Conservation (phyloP, 2,888 invertebrate genomes). For the Dione vanillae region DNA sequence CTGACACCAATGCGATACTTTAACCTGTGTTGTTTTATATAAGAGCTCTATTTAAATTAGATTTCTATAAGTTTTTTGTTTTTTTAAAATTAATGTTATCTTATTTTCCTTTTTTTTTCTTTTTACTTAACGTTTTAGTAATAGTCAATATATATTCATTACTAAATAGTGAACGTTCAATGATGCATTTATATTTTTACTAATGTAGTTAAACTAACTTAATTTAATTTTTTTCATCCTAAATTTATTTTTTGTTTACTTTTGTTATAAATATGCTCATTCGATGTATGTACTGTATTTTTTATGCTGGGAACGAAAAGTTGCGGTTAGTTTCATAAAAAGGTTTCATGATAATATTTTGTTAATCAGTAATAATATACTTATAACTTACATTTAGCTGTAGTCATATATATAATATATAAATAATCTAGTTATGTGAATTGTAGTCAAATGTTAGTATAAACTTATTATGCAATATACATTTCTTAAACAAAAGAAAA, state of each 20-base stretch:
- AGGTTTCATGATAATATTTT: conserved; percentile 45
- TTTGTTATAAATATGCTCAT: conserved; percentile 34
- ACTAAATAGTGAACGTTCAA: no score
- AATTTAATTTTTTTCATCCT: neutral
- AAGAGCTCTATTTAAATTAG: neutral
- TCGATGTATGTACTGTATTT: conserved; percentile 38
- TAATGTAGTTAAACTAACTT: no score
- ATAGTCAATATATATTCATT: neutral
- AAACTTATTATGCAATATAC: no score
- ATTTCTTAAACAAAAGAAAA: no score
- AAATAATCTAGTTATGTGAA: no score
- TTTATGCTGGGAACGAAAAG: conserved; percentile 41
- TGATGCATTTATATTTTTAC: no score
- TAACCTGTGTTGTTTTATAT: conserved; percentile 45
- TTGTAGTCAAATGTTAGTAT: no score
- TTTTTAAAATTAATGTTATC: neutral
- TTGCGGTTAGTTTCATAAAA: conserved; percentile 42
- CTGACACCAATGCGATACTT: conserved; percentile 66
- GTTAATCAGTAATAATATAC: neutral
- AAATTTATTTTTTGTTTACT: neutral
- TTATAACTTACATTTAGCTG: no score
- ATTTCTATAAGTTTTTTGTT: neutral
- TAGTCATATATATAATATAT: no score
- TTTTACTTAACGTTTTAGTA: neutral
- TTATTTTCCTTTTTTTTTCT: neutral